phyloP scores from a whole-genome alignment of 2,888 invertebrate genomes.

The Cephus nigrinus region DNA sequence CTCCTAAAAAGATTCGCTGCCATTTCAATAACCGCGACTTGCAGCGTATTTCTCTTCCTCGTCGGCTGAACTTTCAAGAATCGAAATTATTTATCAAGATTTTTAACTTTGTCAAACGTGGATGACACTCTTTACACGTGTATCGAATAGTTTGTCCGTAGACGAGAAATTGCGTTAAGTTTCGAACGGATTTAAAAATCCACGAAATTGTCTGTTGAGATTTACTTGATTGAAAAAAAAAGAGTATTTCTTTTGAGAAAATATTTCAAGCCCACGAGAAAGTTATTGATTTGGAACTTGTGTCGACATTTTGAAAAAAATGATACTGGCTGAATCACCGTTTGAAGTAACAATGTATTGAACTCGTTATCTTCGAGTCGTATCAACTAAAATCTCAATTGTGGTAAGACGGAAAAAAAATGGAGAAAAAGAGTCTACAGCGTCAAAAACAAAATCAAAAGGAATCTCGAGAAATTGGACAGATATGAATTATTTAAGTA shows the following conservation, averaged over 20 bases:
- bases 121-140: neutral
- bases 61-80: neutral
- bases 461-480: neutral
- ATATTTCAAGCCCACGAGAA: neutral
- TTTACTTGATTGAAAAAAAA: neutral
- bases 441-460: neutral
- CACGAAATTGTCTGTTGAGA: neutral
- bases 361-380: neutral
- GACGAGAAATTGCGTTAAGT: no score
- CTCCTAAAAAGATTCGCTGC: conserved; percentile 47
- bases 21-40: neutral
- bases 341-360: neutral
- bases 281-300: neutral
- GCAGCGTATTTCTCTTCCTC: neutral
- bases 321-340: neutral
- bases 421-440: neutral
- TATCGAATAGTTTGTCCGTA: no score
- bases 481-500: conserved; percentile 8
- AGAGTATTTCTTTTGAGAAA: neutral
- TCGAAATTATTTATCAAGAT: no score
- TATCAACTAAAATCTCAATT: neutral
- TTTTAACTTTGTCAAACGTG: neutral
- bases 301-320: neutral
- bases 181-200: neutral
- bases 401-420: conserved; percentile 2